Evolutionary conservation across 2,888 invertebrate genomes (phyloP).

Genomic region (Pteria penguin): DNA sequence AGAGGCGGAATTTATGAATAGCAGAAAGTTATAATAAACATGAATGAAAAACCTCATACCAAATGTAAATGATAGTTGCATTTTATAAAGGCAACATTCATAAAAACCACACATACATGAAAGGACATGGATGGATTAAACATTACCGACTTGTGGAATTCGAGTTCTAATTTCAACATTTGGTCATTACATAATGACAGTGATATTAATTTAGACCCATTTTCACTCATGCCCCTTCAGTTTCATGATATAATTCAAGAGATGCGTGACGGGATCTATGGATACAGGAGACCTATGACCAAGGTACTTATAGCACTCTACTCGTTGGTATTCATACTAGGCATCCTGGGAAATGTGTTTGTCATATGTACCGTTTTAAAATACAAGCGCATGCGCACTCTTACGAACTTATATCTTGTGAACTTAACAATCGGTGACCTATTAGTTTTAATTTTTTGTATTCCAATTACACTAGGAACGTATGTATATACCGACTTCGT

Average conservation of each 20-base stretch:
- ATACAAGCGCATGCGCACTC: conserved; percentile 67
- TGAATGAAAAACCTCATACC: too few relatives aligned
- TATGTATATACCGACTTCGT: conserved; percentile 68
- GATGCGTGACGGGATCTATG: conserved; percentile 10
- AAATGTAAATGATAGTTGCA: too few relatives aligned
- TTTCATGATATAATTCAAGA: background rate
- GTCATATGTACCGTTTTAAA: conserved; percentile 65
- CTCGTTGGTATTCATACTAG: conserved; percentile 59
- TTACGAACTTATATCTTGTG: conserved; percentile 69
- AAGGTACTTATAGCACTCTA: conserved; percentile 64
- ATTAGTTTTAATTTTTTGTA: conserved; percentile 67
- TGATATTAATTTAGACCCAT: too few relatives aligned
- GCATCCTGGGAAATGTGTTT: conserved; percentile 66
- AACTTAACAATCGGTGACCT: conserved; percentile 71
- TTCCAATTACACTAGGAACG: conserved; percentile 67
- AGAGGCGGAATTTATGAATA: too few relatives aligned
- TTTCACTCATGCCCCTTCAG: background rate
- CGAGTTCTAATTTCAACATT: too few relatives aligned
- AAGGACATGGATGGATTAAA: too few relatives aligned
- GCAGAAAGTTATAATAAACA: too few relatives aligned
- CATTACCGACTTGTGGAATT: too few relatives aligned
- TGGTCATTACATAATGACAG: too few relatives aligned
- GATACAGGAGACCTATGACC: conserved; percentile 28
- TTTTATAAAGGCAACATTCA: too few relatives aligned
- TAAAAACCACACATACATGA: too few relatives aligned